Base-by-base conservation (phyloP, 2,888 invertebrate species). In the Perithous albicinctus region DNA sequence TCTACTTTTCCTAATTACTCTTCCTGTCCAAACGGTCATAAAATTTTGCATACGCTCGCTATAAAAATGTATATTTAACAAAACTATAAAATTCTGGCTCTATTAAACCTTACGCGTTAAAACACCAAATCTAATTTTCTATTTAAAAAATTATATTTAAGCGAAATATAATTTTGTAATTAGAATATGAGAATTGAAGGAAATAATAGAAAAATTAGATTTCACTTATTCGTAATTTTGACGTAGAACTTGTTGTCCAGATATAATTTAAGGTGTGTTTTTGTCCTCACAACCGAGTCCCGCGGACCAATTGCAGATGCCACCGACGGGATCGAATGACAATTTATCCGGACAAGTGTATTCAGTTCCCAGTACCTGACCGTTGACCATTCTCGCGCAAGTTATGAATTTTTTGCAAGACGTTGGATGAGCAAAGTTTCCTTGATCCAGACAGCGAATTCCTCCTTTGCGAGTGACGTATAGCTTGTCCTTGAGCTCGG, bases 381-480 rank as follows among this genome's bases (percentile, higher is more conserved):
- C 96, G 88, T 95, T 96, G 85, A 97, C 97, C 94, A 97, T 96
- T 91, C 95, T 95, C 29, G 98, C 97, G 93, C 98, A 98, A 20
- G 97, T 97, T 88, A 98, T 97, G 92, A 98, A 98, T 93, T 97
- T 97, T 93, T 96, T 96, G 92, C 98, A 98, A 0, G 97, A 97
- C 15, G 95, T 94, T 1, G 98, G 98, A 93, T 98, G 98, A 0
- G 98, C 97, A 93, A 98, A 98, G 92, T 97, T 98, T 46, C 98
- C 98, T 87, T 97, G 96, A 92, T 98, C 98, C 78, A 97, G 93
- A 90, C 98, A 98, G 86, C 97, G 96, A 86, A 98, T 96, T 72
- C 95, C 94, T 35, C 95, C 95, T 91, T 93, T 93, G 23, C 90
- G 93, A 78, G 94, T 94, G 29, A 95, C 89, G 59, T 94, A 92